phyloP scores from a whole-genome alignment of 2,797 vertebrate species.

The Taenioides sp. region DNA sequence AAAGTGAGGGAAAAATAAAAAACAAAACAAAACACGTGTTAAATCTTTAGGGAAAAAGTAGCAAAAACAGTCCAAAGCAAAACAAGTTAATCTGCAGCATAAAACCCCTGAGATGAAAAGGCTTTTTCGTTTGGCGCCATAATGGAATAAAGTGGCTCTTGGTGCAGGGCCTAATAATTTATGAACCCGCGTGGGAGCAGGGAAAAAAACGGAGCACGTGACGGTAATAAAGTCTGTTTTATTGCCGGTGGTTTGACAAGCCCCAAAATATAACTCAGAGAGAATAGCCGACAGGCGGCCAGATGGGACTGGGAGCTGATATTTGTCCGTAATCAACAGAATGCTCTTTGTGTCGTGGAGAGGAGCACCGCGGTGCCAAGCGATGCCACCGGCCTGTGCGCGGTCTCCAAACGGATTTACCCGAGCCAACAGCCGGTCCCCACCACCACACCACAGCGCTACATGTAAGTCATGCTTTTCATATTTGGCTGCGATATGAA shows the following conservation, averaged over 20 bases:
- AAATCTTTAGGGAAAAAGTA: not conserved
- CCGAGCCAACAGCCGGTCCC: not conserved
- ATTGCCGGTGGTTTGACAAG: conserved; percentile 93
- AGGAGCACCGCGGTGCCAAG: conserved; percentile 18
- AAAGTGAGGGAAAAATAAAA: not conserved
- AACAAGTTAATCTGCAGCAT: conserved; percentile 12
- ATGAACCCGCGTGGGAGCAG: conserved; percentile 81
- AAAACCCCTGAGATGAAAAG: conserved; percentile 33
- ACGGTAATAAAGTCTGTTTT: conserved; percentile 99
- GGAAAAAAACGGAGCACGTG: conserved; percentile 80
- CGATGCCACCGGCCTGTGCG: conserved; percentile 4
- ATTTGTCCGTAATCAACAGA: conserved; percentile 68
- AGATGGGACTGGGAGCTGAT: conserved; percentile 63
- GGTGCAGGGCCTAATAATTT: conserved; percentile 84
- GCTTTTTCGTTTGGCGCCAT: conserved; percentile 56
- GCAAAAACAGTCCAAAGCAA: not conserved
- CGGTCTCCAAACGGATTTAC: conserved; percentile 36
- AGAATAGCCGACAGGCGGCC: conserved; percentile 69
- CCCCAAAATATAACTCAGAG: conserved; percentile 95
- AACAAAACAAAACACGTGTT: not conserved
- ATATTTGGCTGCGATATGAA: conserved; percentile 65
- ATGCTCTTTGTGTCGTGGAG: conserved; percentile 49
- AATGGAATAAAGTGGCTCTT: conserved; percentile 74
- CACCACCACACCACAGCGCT: conserved; percentile 48
- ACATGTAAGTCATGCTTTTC: conserved; percentile 59